Evolutionary conservation across 2,113 vertebrate species (phyloP).

Genomic region (Gavia stellata): DNA sequence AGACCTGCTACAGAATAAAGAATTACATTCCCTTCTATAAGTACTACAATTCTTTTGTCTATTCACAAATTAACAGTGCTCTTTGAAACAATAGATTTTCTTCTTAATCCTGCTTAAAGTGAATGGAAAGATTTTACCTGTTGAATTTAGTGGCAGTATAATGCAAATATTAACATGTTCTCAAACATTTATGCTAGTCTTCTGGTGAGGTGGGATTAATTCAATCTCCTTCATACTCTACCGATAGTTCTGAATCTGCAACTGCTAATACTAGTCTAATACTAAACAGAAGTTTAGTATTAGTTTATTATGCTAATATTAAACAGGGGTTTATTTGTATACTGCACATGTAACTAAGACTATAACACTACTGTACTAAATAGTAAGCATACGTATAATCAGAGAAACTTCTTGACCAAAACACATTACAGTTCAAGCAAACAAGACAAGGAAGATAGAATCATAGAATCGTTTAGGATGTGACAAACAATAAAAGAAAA

Average conservation of each 20-base stretch:
- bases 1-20: neutral
- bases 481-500: neutral
- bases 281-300: neutral
- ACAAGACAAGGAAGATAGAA: neutral
- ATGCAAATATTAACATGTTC: neutral
- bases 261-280: neutral
- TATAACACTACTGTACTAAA: neutral
- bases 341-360: neutral
- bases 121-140: neutral
- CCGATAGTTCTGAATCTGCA: neutral
- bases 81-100: neutral
- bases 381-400: neutral
- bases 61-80: neutral
- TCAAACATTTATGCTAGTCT: neutral
- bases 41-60: neutral
- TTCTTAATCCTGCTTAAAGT: neutral
- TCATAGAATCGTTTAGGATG: too few relatives aligned
- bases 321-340: neutral
- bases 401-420: neutral
- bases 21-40: neutral
- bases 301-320: neutral
- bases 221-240: neutral
- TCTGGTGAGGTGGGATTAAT: neutral
- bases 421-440: neutral
- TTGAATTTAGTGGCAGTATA: neutral